phyloP scores from a whole-genome alignment of 2,797 vertebrate genomes.

The Myotis findleyi region DNA sequence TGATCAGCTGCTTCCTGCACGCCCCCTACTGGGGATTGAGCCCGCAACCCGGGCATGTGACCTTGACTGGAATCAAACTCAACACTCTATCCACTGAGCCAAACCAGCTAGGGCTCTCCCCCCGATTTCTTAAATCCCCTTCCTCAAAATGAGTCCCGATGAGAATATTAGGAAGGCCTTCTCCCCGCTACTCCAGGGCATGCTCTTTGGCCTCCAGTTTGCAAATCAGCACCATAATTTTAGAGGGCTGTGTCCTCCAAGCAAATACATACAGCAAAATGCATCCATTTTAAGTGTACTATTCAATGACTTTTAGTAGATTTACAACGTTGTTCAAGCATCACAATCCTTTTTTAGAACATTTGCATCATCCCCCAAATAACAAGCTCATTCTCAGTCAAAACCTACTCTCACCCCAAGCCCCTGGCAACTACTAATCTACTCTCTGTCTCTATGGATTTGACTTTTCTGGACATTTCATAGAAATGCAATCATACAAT shows the following conservation, averaged over 20 bases:
- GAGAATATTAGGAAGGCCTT: background rate
- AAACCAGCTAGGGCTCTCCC: background rate
- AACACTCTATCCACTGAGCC: background rate
- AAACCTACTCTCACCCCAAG: background rate
- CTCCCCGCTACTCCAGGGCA: too few relatives aligned
- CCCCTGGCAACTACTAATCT: background rate
- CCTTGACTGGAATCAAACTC: too few relatives aligned
- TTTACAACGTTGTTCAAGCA: background rate
- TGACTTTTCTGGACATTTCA: conserved; percentile 18
- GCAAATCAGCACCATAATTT: background rate
- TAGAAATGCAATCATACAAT: background rate
- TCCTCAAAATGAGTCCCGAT: background rate
- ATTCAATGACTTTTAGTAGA: background rate
- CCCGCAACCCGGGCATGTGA: too few relatives aligned
- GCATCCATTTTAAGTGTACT: background rate
- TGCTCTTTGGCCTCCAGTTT: background rate
- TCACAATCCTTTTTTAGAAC: background rate
- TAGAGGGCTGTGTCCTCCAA: background rate
- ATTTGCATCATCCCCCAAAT: background rate
- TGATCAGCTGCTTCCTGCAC: too few relatives aligned
- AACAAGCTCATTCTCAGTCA: background rate
- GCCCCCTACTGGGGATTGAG: too few relatives aligned
- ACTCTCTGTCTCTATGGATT: background rate
- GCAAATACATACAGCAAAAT: background rate
- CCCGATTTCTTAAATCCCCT: background rate